phyloP scores from a whole-genome alignment of 2,888 invertebrate species.

The Trichopria drosophilae region DNA sequence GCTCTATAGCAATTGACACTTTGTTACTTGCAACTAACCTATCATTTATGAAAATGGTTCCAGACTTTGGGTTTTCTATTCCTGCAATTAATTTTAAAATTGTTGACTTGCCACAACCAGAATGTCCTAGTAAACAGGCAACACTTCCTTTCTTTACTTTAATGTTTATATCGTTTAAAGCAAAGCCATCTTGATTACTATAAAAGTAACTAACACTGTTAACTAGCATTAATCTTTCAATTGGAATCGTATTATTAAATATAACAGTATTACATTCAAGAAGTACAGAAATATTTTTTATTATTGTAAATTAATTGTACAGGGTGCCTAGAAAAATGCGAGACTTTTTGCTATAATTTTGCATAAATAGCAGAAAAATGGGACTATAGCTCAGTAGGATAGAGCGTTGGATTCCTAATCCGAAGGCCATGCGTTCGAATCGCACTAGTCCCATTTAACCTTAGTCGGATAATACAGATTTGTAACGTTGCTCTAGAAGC shows the following conservation, averaged over 20 bases:
- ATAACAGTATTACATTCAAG: slow-evolving; percentile 20
- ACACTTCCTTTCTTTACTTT: slow-evolving; percentile 20
- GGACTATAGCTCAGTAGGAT: slow-evolving; percentile 23
- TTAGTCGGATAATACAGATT: no score
- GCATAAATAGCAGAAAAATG: slow-evolving; percentile 16
- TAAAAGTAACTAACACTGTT: slow-evolving; percentile 19
- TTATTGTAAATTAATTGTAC: slow-evolving; percentile 17
- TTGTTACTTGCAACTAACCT: slow-evolving; percentile 20
- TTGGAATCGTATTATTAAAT: slow-evolving; percentile 17
- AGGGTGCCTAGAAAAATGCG: slow-evolving; percentile 14
- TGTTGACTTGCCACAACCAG: slow-evolving; percentile 22
- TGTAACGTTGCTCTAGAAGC: no score
- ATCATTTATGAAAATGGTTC: slow-evolving; percentile 21
- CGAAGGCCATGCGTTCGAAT: slow-evolving; percentile 19
- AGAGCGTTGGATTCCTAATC: slow-evolving; percentile 22
- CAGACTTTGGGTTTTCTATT: slow-evolving; percentile 20
- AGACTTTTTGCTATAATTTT: slow-evolving; percentile 18
- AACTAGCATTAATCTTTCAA: slow-evolving; percentile 20
- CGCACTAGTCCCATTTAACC: slow-evolving; percentile 21
- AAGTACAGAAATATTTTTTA: slow-evolving; percentile 20
- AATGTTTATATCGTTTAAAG: slow-evolving; percentile 20
- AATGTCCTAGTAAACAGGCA: slow-evolving; percentile 20
- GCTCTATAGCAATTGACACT: slow-evolving; percentile 19
- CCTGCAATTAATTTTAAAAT: slow-evolving; percentile 21
- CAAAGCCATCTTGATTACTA: slow-evolving; percentile 17